Percentiles rank a stretch among this genome's conserved stretches.
phyloP scores from a whole-genome alignment of 2,797 vertebrate species.

The Aphelocoma californica region DNA sequence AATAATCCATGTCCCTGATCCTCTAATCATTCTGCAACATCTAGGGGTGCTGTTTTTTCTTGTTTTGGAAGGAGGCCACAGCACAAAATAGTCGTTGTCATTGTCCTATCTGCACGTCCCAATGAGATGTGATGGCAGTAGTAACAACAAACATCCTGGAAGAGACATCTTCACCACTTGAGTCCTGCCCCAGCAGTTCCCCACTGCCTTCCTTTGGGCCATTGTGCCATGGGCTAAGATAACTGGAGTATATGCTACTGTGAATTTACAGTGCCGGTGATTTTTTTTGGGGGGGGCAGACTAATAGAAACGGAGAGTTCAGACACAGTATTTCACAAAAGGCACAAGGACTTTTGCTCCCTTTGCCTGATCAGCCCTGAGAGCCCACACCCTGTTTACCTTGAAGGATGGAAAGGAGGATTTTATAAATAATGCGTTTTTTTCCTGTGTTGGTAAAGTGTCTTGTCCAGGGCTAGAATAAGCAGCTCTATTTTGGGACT shows the following conservation, averaged over 20 bases:
- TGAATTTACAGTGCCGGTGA: not conserved
- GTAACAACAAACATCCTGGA: not conserved
- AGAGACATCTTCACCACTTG: not conserved
- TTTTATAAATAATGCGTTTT: not conserved
- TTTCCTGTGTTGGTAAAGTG: not conserved
- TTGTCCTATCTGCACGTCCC: not conserved
- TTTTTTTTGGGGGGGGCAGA: not conserved
- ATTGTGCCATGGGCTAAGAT: rapidly evolving
- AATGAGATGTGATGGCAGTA: not conserved
- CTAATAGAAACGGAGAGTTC: not conserved
- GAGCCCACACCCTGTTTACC: not conserved
- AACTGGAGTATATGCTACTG: not conserved
- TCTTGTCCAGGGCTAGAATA: not conserved
- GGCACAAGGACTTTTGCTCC: not conserved
- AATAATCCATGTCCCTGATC: too few relatives aligned
- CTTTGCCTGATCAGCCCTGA: not conserved
- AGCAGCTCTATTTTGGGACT: not conserved
- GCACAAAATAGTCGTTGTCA: not conserved
- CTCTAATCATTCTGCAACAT: too few relatives aligned
- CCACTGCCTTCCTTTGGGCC: not conserved
- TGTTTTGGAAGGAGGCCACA: not conserved
- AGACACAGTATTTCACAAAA: not conserved
- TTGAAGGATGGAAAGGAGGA: not conserved
- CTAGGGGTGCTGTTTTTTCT: not conserved
- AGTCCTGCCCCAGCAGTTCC: not conserved